Base-by-base conservation (phyloP, 2,888 invertebrate genomes). In the Biston betularia region DNA sequence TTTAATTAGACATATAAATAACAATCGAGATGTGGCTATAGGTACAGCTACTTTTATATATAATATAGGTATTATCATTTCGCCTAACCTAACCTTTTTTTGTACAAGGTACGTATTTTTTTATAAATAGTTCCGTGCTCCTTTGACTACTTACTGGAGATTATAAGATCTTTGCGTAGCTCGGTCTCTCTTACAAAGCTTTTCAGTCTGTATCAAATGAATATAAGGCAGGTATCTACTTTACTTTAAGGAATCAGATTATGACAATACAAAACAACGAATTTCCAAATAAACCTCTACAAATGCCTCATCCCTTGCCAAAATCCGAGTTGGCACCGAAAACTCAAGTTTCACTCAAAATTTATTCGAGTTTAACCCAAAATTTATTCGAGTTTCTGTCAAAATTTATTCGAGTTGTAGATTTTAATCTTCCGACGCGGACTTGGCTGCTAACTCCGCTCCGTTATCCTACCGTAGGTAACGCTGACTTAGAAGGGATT, bases 401-500 rank as follows among this genome's bases (percentile, higher is more conserved):
- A 11, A 63, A 67, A 67, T 67, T 67, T 67, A 67, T 73, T 73
- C 64, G 70, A 73, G 71, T 74, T 74, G 15, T 69, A 65, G 75
- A 75, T 75, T 75, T 69, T 70, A 75, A 75, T 75, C 74, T 72
- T 48, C 10, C 57, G 63, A 38, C 55, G 68, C n/a, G 69, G 73
- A 62, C 70, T 58, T 58, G 58, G 58, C 58, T 14, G 48, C 58
- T 9, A 58, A 58, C 58, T 58, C 58, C 14, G 45, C 46, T 56
- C 14, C 62, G 63, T 70, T 75, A 75, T 75, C 71, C 73, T 6
- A 38, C 65, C 57, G 53, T 63, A 35, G 52, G 72, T 66, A 61
- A 70, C 67, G 75, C 71, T 71, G 73, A 70, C 70, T 72, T 72
- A 70, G 63, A 49, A 68, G 63, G 73, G 65, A 69, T 67, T 67